phyloP scores from a whole-genome alignment of 2,797 vertebrate genomes.

The Varecia variegata region DNA sequence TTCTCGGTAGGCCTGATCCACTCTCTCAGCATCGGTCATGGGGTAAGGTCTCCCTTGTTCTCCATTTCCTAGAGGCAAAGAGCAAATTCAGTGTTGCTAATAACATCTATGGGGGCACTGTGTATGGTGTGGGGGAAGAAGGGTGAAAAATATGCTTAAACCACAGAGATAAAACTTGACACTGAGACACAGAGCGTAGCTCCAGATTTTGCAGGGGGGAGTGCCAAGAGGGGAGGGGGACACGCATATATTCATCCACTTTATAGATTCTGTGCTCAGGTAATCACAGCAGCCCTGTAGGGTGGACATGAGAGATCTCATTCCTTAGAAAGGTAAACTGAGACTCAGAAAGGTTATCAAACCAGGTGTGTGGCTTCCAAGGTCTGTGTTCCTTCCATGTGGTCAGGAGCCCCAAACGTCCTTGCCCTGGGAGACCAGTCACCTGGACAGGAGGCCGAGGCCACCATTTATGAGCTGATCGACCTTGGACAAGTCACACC shows the following conservation, averaged over 20 bases:
- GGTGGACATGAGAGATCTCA: background rate
- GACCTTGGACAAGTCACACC: background rate
- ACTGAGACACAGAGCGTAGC: background rate
- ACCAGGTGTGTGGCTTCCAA: background rate
- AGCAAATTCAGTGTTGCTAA: conserved; percentile 42
- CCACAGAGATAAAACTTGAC: background rate
- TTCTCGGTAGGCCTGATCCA: conserved; percentile 96
- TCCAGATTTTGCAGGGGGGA: background rate
- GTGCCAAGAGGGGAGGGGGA: background rate
- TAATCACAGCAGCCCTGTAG: background rate
- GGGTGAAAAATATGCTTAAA: background rate
- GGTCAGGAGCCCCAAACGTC: background rate
- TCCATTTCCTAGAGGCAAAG: conserved; percentile 88
- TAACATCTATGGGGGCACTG: background rate
- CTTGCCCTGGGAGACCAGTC: too few species aligned
- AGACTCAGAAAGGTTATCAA: background rate
- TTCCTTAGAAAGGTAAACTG: background rate
- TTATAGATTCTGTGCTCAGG: background rate
- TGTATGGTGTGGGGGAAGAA: background rate
- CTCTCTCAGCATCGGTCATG: conserved; percentile 91
- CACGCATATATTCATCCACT: too few species aligned
- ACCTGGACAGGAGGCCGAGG: background rate
- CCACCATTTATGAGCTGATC: background rate
- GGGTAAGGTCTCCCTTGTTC: conserved; percentile 94
- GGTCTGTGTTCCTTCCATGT: background rate